Evolutionary conservation across 2,888 invertebrate genomes (phyloP).

Genomic region (Sericinus montela): DNA sequence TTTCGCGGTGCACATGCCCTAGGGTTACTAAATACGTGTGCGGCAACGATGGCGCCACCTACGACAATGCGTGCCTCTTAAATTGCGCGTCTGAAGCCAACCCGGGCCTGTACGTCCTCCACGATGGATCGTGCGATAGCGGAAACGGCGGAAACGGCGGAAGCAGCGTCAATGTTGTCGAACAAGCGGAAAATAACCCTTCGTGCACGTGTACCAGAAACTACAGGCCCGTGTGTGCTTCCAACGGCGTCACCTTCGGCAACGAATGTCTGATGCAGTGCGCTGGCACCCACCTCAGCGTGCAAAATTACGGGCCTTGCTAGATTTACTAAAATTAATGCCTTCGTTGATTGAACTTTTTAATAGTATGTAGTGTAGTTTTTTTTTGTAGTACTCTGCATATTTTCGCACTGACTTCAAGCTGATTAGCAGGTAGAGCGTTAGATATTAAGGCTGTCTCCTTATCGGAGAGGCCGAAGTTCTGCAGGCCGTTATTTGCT

Average conservation of each 20-base stretch:
- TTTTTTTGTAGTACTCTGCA: no score
- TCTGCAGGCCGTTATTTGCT: no score
- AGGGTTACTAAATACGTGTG: constrained; percentile 40
- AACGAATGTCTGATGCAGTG: constrained; percentile 83
- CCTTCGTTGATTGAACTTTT: no score
- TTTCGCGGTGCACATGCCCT: constrained; percentile 12
- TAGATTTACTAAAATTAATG: constrained; percentile 1
- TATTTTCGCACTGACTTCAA: no score
- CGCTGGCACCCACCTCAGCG: constrained; percentile 40
- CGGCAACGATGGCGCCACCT: constrained; percentile 33
- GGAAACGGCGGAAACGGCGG: no score
- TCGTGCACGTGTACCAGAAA: constrained; percentile 18
- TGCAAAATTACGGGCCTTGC: constrained; percentile 28
- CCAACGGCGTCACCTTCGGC: constrained; percentile 83
- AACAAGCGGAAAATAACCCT: constrained; percentile 1
- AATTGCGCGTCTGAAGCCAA: constrained; percentile 30
- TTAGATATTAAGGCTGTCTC: no score
- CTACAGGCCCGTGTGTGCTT: constrained; percentile 76
- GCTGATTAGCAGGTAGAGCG: no score
- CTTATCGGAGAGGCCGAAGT: no score
- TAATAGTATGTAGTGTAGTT: no score
- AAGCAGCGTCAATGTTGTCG: constrained; percentile 14
- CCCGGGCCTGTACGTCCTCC: constrained; percentile 22
- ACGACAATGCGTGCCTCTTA: constrained; percentile 35
- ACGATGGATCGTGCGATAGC: constrained; percentile 24